phyloP scores from a whole-genome alignment of 1,140 invertebrate genomes.

The Stegodyphus dumicola region DNA sequence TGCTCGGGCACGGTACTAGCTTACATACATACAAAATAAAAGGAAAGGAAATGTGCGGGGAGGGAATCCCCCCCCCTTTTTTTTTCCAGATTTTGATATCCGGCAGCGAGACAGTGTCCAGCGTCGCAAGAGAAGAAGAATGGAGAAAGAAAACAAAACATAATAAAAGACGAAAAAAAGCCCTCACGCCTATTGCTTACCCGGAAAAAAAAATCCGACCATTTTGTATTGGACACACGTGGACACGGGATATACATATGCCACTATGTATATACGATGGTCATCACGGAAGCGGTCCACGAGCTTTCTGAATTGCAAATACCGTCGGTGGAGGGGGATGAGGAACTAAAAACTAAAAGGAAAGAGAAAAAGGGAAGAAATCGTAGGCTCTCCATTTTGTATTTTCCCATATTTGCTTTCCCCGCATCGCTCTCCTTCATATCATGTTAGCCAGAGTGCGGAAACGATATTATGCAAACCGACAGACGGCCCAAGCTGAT shows the following conservation, averaged over 20 bases:
- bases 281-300: constrained; percentile 14
- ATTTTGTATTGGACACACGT: constrained; percentile 46
- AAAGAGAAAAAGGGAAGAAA: constrained; percentile 24
- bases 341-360: constrained; percentile 1
- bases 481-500: constrained; percentile 46
- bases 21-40: constrained; percentile 19
- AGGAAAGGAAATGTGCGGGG: background rate
- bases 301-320: constrained; percentile 60
- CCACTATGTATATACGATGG: constrained; percentile 49
- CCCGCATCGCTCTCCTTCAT: background rate
- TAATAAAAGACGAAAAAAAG: background rate
- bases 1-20: constrained; percentile 11
- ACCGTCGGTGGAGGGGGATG: background rate
- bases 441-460: constrained; percentile 45
- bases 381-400: constrained; percentile 49
- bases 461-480: constrained; percentile 61
- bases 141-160: constrained; percentile 1
- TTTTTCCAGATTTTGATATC: background rate
- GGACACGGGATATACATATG: constrained; percentile 55
- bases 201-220: background rate
- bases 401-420: constrained; percentile 56
- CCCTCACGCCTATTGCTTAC: background rate
- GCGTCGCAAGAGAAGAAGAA: background rate
- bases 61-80: background rate
- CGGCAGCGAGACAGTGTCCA: background rate